Base-by-base conservation (phyloP, 2,888 invertebrate genomes). In the Nebria salina region DNA sequence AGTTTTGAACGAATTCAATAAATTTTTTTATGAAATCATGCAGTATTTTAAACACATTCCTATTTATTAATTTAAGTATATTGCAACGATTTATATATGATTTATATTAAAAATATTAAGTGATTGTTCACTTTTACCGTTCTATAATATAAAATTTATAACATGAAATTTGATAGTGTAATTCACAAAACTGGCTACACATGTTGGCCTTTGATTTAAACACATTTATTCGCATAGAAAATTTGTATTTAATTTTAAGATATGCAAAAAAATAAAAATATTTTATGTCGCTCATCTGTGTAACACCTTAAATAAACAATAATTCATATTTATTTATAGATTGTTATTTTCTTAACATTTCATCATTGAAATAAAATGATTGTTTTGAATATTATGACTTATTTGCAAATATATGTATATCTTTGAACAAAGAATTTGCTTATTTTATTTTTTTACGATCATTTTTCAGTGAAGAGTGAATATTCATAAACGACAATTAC, bases 221-320 rank as follows among this genome's bases (percentile, higher is more conserved):
- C 54, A 54, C 54, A 54, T 54, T 54, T 54, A 54, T 54, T 54
- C 54, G 54, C 54, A 54, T 54, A 54, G 54, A 54, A 54, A 3
- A 54, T 54, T 54, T 54, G 54, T 54, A 54, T 54, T 54, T 54
- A 54, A 54, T 54, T 54, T 54, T 54, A 54, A 54, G 54, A 54
- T 54, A 54, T 54, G 54, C 54, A 54, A 54, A 54, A 54, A 54
- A 6, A 43, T 8, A 1, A 54, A 54, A 54, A 3, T 34, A 34
- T 34, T 34, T 54, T 54, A 54, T 54, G 54, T 54, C 54, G 54
- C 54, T 54, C 54, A 54, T 54, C 54, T 54, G 54, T 54, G 54
- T 54, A 54, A 54, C 54, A 54, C 54, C 13, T 54, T 54, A 54
- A 54, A 54, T 54, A 54, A 54, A 54, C 54, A 54, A 54, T 54